Base-by-base conservation (phyloP, 1,140 invertebrate species). In the Habropoda laboriosa region DNA sequence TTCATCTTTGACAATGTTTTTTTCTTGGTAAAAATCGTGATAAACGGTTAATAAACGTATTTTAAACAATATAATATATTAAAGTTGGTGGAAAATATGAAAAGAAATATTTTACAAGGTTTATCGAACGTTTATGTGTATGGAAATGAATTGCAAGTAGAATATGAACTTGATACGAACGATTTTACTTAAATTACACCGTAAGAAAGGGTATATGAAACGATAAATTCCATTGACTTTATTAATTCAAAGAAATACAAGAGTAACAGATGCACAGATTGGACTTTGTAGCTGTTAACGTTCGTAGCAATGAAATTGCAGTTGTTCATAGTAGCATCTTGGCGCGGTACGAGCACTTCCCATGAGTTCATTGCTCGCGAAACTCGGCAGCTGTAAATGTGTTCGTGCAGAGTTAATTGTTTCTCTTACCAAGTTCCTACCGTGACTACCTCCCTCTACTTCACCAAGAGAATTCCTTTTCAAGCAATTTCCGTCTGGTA, bases 311-410 rank as follows among this genome's bases (percentile, higher is more conserved):
- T 40, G 67, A 57, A 55, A 45, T 42, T n/a, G 51, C 21, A 8
- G 38, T 32, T 45, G 42, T 60, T 60, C 24, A 13, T 61, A 47
- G 40, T 3, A 47, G 32, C 40, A 60, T 73, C 55, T 47, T 73
- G 30, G 57, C 70, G 49, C 58, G 45, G 27, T 53, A n/a, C 24
- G n/a, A 63, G 40, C 32, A 74, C 45, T 74, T 74, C 45, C 72
- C 72, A 63, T 63, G 58, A 74, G 72, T 74, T 74, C 72, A 74
- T 74, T 74, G 72, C n/a, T 74, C 72, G 58, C 72, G 45, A 74
- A 53, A 74, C 58, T 18, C 21, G 35, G 30, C 72, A 53, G 47
- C 42, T 63, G 45, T 30, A 74, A 74, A 63, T 74, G 72, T 53
- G 35, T 64, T 30, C 32, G 57, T 63, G 35, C n/a, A 63, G 45